Conservation (phyloP, 2,888 invertebrate genomes). For the Priocnemis perturbator region DNA sequence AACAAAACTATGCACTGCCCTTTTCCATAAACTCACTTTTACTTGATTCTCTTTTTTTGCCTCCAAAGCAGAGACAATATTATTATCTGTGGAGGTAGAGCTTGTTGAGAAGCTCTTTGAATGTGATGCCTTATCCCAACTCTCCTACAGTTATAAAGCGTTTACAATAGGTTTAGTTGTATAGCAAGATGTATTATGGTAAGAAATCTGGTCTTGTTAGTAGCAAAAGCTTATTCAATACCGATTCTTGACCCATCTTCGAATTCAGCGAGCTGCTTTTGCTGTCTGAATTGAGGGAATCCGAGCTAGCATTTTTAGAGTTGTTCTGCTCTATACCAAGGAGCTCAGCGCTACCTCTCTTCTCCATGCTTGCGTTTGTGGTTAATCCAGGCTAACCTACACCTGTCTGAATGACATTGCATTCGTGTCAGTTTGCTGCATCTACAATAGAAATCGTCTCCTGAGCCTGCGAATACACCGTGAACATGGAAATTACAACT, state of each 20-base stretch:
- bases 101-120: conserved; percentile 82
- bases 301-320: conserved; percentile 87
- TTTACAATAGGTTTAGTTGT: conserved; percentile 27
- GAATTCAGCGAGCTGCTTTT: conserved; percentile 91
- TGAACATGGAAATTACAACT: neutral
- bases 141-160: conserved; percentile 71
- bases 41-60: conserved; percentile 74
- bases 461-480: conserved; percentile 15
- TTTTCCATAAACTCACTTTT: conserved; percentile 68
- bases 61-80: conserved; percentile 79
- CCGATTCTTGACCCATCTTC: conserved; percentile 88
- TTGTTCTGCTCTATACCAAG: conserved; percentile 81
- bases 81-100: conserved; percentile 80
- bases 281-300: conserved; percentile 89
- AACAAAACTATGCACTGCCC: conserved; percentile 30
- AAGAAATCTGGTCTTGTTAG: neutral
- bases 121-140: conserved; percentile 80
- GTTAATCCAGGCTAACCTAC: conserved; percentile 28
- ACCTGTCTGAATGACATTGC: conserved; percentile 37
- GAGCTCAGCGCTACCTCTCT: conserved; percentile 81
- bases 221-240: conserved; percentile 76
- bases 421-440: conserved; percentile 14
- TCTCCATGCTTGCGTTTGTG: conserved; percentile 77
- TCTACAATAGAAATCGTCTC: neutral
- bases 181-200: conserved; percentile 7